These are phyloP conservation scores for Lacanobia wlatinum DNA, from an alignment of 2,888 invertebrate species.

Conservation along the genomic window DNA sequence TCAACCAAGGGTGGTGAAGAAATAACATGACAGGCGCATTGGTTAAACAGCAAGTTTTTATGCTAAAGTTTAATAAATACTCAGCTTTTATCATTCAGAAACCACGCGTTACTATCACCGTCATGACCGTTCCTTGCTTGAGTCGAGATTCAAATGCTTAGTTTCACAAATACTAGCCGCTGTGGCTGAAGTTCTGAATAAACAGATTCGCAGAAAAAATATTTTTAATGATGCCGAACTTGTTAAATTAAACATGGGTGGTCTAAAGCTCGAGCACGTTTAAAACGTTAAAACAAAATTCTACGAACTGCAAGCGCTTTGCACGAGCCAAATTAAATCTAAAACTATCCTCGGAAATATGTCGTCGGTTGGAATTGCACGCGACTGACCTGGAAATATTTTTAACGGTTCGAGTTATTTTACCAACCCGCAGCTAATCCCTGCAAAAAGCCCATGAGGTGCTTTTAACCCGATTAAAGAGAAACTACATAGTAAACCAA, in stretches of 20 bases:
- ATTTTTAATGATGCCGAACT: conserved; percentile 7
- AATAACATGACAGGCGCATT: no score
- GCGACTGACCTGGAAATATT: conserved; percentile 21
- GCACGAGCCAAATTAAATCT: conserved; percentile 28
- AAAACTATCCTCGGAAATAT: conserved; percentile 38
- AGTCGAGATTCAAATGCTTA: neutral
- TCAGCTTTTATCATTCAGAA: no score
- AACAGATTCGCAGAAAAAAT: neutral
- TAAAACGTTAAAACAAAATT: conserved; percentile 20
- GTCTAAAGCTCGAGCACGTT: neutral
- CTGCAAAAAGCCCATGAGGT: neutral
- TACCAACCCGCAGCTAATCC: neutral
- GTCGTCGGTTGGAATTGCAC: conserved; percentile 13
- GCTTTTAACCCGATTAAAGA: neutral
- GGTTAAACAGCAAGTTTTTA: no score
- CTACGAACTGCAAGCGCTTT: conserved; percentile 13
- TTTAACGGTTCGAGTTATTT: conserved; percentile 12
- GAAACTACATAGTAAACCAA: neutral
- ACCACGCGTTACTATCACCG: no score
- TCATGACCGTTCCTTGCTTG: no score
- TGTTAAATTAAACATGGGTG: conserved; percentile 1
- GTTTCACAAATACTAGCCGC: neutral
- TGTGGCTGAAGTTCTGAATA: neutral
- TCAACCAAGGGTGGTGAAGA: no score
- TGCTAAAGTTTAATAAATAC: no score